Evolutionary conservation across 2,113 vertebrate genomes (phyloP).

Genomic region (Lepidothrix coronata): DNA sequence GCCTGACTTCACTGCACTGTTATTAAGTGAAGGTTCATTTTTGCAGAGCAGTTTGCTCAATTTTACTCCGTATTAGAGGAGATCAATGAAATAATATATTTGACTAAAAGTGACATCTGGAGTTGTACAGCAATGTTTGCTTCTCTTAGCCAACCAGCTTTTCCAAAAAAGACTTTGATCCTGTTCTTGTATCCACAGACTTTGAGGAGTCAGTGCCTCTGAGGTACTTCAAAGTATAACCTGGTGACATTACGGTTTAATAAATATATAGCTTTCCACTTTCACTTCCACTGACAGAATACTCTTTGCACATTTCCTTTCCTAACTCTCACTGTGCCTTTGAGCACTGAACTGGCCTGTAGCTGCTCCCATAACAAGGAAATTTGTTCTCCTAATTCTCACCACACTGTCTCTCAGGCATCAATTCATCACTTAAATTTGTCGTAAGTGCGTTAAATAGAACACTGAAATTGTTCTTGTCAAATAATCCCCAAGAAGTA

Average conservation of each 20-base stretch:
- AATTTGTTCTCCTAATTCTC: constrained; percentile 65
- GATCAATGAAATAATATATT: constrained; percentile 27
- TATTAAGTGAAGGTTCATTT: constrained; percentile 14
- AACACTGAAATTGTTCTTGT: constrained; percentile 73
- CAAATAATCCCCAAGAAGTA: constrained; percentile 65
- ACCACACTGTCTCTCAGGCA: constrained; percentile 64
- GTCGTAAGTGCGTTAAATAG: constrained; percentile 69
- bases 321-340: constrained; percentile 56
- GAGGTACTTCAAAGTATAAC: constrained; percentile 51
- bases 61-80: constrained; percentile 12
- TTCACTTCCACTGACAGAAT: constrained; percentile 46
- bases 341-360: constrained; percentile 64
- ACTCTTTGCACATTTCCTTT: constrained; percentile 55
- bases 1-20: not conserved
- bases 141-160: constrained; percentile 20
- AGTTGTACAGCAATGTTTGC: constrained; percentile 17
- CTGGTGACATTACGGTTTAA: constrained; percentile 57
- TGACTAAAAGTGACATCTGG: constrained; percentile 1
- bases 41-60: not conserved
- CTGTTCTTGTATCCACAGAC: constrained; percentile 23
- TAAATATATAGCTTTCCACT: constrained; percentile 66
- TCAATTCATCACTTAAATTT: constrained; percentile 73
- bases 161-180: constrained; percentile 44
- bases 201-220: constrained; percentile 17
- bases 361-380: constrained; percentile 58